Evolutionary conservation across 2,113 vertebrate genomes (phyloP).

Genomic region (Centrocercus urophasianus): DNA sequence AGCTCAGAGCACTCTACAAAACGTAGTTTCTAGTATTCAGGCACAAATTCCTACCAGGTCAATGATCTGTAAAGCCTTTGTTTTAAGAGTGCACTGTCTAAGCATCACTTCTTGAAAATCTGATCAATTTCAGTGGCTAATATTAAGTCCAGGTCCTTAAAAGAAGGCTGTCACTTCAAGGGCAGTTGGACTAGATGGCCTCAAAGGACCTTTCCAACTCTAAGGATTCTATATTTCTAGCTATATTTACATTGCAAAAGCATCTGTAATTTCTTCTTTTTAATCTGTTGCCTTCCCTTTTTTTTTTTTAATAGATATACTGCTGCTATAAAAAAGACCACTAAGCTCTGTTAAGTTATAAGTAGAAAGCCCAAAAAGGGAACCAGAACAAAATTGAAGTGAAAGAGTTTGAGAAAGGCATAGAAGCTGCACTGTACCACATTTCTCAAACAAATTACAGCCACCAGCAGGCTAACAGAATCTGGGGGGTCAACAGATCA

Average conservation of each 20-base stretch:
- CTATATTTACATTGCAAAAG: not conserved
- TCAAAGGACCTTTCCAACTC: too few relatives aligned
- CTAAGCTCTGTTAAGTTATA: not conserved
- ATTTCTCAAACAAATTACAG: not conserved
- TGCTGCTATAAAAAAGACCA: not conserved
- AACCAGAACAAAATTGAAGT: not conserved
- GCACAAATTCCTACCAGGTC: not conserved
- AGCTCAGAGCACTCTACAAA: not conserved
- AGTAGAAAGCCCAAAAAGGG: not conserved
- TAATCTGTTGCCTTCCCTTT: rapidly evolving
- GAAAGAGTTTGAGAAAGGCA: not conserved
- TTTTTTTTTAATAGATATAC: not conserved
- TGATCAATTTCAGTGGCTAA: not conserved
- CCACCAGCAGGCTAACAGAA: not conserved
- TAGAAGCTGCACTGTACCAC: not conserved
- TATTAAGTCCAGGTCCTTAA: not conserved
- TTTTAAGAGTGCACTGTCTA: not conserved
- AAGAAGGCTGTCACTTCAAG: not conserved
- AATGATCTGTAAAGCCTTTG: not conserved
- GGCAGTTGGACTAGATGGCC: too few relatives aligned
- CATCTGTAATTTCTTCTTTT: not conserved
- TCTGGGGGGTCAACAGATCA: not conserved
- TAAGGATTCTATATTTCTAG: too few relatives aligned
- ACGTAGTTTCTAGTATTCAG: not conserved
- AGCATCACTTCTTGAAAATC: not conserved